Evolutionary conservation across 2,797 vertebrate genomes (phyloP).

Genomic region (Enoplosus armatus): DNA sequence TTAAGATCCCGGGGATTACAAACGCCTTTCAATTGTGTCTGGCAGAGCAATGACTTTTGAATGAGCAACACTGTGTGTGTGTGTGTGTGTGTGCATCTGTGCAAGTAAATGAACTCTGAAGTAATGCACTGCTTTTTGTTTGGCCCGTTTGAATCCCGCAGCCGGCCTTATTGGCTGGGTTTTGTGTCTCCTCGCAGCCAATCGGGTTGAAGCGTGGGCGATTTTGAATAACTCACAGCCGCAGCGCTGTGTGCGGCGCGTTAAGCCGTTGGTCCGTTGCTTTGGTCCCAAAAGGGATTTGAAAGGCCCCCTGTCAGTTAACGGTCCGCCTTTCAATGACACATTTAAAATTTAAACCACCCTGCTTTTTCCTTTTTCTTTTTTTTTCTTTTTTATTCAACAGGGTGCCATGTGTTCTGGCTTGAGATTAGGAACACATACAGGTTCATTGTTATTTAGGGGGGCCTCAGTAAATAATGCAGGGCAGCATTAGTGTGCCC

Average conservation of each 20-base stretch:
- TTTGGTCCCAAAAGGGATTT: constrained; percentile 52
- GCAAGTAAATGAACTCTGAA: constrained; percentile 56
- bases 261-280: constrained; percentile 66
- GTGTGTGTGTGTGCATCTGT: constrained; percentile 35
- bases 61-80: constrained; percentile 44
- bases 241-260: constrained; percentile 54
- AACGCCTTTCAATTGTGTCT: constrained; percentile 69
- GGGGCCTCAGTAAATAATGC: constrained; percentile 21
- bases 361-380: no score
- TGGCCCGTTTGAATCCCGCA: constrained; percentile 63
- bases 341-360: constrained; percentile 80
- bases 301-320: constrained; percentile 59
- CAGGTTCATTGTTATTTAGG: constrained; percentile 49
- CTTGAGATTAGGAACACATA: constrained; percentile 45
- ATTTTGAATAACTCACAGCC: constrained; percentile 60
- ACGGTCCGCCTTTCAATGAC: constrained; percentile 61
- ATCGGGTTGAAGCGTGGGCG: constrained; percentile 53
- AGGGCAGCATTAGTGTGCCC: constrained; percentile 67
- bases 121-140: constrained; percentile 50
- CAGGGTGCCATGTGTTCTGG: constrained; percentile 50
- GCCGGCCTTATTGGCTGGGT: constrained; percentile 62
- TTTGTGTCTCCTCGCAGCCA: constrained; percentile 52
- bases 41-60: constrained; percentile 64
- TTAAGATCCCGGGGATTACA: constrained; percentile 73
- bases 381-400: constrained; percentile 25